These are phyloP conservation scores for Falco cherrug DNA, from an alignment of 2,797 vertebrate species.

Conservation along the genomic window DNA sequence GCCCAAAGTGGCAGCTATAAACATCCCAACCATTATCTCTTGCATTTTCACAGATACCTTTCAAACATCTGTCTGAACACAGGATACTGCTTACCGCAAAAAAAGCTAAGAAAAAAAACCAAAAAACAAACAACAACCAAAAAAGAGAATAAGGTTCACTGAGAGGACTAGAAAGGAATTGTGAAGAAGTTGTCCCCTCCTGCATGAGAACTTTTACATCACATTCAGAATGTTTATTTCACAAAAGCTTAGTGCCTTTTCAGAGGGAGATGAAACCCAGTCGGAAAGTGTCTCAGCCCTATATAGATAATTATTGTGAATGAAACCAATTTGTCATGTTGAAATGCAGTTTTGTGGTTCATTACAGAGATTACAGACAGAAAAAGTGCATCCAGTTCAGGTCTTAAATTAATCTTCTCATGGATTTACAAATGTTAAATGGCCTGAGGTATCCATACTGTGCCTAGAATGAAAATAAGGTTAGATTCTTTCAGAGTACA, in stretches of 20 bases:
- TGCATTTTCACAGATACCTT: background rate
- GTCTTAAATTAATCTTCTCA: constrained; percentile 18
- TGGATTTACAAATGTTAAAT: constrained; percentile 30
- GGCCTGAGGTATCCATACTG: background rate
- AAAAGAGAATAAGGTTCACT: background rate
- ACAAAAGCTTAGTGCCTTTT: background rate
- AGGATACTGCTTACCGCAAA: background rate
- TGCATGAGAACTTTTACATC: background rate
- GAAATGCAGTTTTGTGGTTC: constrained; percentile 3
- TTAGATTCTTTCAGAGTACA: background rate
- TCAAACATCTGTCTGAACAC: background rate
- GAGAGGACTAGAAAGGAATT: background rate
- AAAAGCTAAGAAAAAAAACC: background rate
- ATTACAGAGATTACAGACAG: constrained; percentile 7
- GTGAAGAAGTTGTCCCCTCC: background rate
- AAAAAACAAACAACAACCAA: background rate
- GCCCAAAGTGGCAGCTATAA: background rate
- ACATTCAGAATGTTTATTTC: background rate
- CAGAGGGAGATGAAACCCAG: constrained; percentile 12
- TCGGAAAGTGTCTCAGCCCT: background rate
- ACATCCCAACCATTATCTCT: background rate
- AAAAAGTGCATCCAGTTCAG: background rate
- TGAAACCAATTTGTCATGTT: constrained; percentile 9
- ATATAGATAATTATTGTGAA: background rate
- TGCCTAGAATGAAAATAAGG: constrained; percentile 14